Evolutionary conservation across 2,113 vertebrate species (phyloP).

Genomic region (Ciconia maguari): DNA sequence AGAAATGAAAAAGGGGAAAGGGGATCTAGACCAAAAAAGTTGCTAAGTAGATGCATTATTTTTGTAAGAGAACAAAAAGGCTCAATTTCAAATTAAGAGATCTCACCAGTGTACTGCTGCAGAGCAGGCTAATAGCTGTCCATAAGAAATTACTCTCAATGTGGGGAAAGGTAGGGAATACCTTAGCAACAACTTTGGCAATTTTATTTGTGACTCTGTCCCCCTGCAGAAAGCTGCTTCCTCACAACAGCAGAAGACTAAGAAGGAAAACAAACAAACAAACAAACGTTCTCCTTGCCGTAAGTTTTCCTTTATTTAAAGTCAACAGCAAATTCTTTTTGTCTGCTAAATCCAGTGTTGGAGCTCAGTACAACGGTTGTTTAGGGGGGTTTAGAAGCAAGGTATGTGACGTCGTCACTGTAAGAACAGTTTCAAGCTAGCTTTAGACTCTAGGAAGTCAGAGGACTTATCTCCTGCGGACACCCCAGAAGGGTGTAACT

Average conservation of each 20-base stretch:
- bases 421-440: neutral
- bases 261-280: neutral
- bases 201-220: neutral
- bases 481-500: neutral
- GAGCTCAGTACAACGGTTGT: neutral
- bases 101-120: neutral
- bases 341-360: neutral
- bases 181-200: neutral
- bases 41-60: neutral
- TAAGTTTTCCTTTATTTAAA: neutral
- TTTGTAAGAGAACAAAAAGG: neutral
- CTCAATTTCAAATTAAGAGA: neutral
- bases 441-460: neutral
- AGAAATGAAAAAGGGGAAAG: neutral
- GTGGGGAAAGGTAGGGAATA: neutral
- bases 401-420: neutral
- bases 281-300: rapidly evolving
- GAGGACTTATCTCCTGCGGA: neutral
- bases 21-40: neutral
- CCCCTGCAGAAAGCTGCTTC: neutral
- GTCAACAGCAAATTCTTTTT: neutral
- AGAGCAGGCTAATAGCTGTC: neutral
- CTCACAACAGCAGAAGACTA: neutral
- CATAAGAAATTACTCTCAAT: neutral
- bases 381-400: neutral